A percentile compares a stretch with the other conserved stretches of the same genome.
phyloP scores from a whole-genome alignment of 2,888 invertebrate species.

The Bruchidius siliquastri region DNA sequence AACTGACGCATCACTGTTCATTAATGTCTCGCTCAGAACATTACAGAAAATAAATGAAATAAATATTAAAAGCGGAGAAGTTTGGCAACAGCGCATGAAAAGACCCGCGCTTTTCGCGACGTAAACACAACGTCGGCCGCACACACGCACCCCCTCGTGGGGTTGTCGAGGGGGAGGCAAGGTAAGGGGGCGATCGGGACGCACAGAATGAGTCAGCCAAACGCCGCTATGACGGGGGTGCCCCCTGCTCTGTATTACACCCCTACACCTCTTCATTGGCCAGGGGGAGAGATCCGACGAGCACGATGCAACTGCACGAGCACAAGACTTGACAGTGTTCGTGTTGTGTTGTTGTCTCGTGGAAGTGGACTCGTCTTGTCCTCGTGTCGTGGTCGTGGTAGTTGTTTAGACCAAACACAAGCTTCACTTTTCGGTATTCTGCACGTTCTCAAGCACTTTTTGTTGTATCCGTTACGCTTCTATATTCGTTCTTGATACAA shows the following conservation, averaged over 20 bases:
- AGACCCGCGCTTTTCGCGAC: slow-evolving; percentile 6
- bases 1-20: too few relatives aligned
- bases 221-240: slow-evolving; percentile 32
- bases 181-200: slow-evolving; percentile 13
- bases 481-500: neutral
- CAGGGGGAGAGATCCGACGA: slow-evolving; percentile 27
- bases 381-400: slow-evolving; percentile 43
- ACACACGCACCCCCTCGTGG: slow-evolving; percentile 14
- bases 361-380: slow-evolving; percentile 40
- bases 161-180: slow-evolving; percentile 6
- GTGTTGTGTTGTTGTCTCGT: slow-evolving; percentile 43
- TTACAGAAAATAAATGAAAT: too few relatives aligned
- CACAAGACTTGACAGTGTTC: slow-evolving; percentile 41
- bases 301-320: slow-evolving; percentile 41
- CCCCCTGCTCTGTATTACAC: slow-evolving; percentile 13
- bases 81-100: slow-evolving; percentile 4
- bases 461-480: neutral
- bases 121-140: neutral
- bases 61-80: too few relatives aligned
- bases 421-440: slow-evolving; percentile 15
- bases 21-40: too few relatives aligned
- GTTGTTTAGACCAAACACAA: slow-evolving; percentile 19
- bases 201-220: slow-evolving; percentile 40
- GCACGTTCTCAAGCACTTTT: neutral
- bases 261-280: slow-evolving; percentile 41